Base-by-base conservation (phyloP, 2,113 vertebrate genomes). In the Rafetus swinhoei region DNA sequence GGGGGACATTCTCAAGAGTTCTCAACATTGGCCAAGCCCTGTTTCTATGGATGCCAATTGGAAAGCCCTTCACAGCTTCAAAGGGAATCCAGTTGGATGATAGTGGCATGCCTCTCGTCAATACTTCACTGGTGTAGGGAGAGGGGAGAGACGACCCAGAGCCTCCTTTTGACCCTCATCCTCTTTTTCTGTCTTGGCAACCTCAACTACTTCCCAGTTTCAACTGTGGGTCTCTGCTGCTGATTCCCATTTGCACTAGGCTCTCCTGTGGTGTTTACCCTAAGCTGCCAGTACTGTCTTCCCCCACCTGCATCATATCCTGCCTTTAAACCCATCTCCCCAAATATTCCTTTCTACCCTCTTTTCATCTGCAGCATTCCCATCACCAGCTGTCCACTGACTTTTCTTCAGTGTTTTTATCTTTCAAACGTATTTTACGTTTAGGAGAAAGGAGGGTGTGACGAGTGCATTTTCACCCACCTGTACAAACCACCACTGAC, bases 11-110 rank as follows among this genome's bases (percentile, higher is more conserved):
- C 39, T 77, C 22, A 25, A 50, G 11, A 50, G 39, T 25, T 9
- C 12, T 77, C 39, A 76, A 4, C 22, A 50, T 22, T 50, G 74
- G 24, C 39, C 22, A 25, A 50, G 22, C n/a, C 9, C 14, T 32
- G 62, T 29, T 69, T 74, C 72, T 77, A 24, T 45, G 24, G 72
- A 76, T 45, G 39, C 39, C 74, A 13, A 15, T 25, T 45, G 21
- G 35, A 50, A 77, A 50, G 12, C 12, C 14, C 39, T 25, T 13
- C 6, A 25, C 6, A 25, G 39, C 22, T 77, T 45, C 22, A 25
- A 25, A 24, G 74, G 74, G 74, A 45, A 50, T 81, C 24, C 4
- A 27, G 0, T 0, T 9, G 81, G 57, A n/a, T n/a, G 0, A 0
- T 79, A 80, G 85, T 4, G 76, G 1, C 27, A 9, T 0, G 0